phyloP scores from a whole-genome alignment of 2,113 vertebrate species.

The Oreocharis arfaki region DNA sequence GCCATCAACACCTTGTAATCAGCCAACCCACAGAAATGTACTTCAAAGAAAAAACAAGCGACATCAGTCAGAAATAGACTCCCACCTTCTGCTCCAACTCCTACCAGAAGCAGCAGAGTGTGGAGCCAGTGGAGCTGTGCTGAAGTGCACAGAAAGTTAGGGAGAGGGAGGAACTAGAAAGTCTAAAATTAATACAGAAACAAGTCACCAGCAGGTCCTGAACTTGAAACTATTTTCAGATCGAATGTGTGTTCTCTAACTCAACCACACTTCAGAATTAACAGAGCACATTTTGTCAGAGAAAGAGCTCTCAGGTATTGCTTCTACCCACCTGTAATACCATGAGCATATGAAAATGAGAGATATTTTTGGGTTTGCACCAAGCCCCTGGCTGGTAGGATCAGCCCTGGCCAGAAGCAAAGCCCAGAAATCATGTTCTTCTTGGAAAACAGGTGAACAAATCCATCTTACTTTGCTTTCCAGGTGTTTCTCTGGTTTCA shows the following conservation, averaged over 20 bases:
- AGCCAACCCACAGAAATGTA: constrained; percentile 37
- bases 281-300: neutral
- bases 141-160: constrained; percentile 8
- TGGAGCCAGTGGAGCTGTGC: neutral
- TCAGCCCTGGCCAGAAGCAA: neutral
- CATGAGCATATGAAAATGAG: neutral
- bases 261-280: neutral
- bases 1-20: constrained; percentile 59
- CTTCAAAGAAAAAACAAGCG: constrained; percentile 34
- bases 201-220: neutral
- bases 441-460: neutral
- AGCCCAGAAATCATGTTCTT: neutral
- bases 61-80: constrained; percentile 54
- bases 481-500: neutral
- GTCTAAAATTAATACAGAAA: constrained; percentile 49
- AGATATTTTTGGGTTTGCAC: neutral
- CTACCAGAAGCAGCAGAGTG: neutral
- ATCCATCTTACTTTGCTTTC: neutral
- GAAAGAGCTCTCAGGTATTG: neutral
- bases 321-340: neutral
- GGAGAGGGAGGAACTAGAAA: constrained; percentile 5
- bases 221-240: constrained; percentile 6
- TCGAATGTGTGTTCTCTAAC: neutral
- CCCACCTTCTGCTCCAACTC: constrained; percentile 47
- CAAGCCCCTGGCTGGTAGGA: neutral